A percentile compares a stretch with the other conserved stretches of the same genome.
phyloP scores from a whole-genome alignment of 2,113 vertebrate genomes.

The Podarcis raffonei region DNA sequence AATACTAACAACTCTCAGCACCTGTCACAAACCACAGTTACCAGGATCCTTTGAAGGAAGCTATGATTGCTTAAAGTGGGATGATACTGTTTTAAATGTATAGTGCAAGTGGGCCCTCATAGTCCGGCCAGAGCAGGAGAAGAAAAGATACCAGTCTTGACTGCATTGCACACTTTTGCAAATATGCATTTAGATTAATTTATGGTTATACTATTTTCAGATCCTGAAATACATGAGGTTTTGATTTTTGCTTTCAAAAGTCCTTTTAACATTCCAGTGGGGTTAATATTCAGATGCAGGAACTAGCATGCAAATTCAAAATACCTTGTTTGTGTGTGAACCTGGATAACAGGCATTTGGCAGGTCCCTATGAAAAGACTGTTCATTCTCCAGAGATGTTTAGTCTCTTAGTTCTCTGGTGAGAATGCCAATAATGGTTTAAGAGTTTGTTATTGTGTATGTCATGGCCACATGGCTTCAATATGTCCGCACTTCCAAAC shows the following conservation, averaged over 20 bases:
- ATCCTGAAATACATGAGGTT: neutral
- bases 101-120: neutral
- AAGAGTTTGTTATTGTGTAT: slow-evolving; percentile 13
- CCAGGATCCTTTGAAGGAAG: too few species aligned
- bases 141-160: neutral
- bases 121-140: neutral
- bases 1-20: too few species aligned
- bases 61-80: too few species aligned
- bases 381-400: neutral
- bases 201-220: neutral
- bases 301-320: neutral
- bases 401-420: neutral
- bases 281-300: neutral
- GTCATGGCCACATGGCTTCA: slow-evolving; percentile 30
- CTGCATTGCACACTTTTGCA: neutral
- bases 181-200: neutral
- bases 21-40: too few species aligned
- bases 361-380: neutral
- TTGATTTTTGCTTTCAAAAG: neutral
- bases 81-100: too few species aligned
- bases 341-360: neutral
- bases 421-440: neutral
- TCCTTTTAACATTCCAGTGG: neutral
- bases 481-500: slow-evolving; percentile 16
- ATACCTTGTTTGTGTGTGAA: neutral